These are phyloP conservation scores for Caenorhabditis japonica DNA, from an alignment of 2,888 invertebrate species.

Conservation along the genomic window DNA sequence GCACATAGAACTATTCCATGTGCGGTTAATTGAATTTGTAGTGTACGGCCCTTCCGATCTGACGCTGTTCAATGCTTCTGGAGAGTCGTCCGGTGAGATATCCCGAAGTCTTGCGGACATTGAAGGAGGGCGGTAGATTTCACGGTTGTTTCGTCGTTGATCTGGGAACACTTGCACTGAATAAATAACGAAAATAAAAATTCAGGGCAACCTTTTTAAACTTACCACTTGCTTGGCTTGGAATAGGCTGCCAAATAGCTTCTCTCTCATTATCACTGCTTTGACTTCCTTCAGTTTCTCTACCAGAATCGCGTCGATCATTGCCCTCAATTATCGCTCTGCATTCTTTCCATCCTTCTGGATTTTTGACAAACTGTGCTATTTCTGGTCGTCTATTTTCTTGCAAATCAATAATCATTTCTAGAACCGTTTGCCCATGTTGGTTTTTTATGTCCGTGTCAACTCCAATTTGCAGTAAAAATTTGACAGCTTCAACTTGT, in stretches of 20 bases:
- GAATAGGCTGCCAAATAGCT: slow-evolving; percentile 58
- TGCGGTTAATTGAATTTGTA: slow-evolving; percentile 44
- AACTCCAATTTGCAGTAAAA: slow-evolving; percentile 72
- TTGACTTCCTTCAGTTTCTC: slow-evolving; percentile 47
- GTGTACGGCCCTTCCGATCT: slow-evolving; percentile 33
- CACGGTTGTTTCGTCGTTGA: slow-evolving; percentile 32
- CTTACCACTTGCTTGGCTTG: slow-evolving; percentile 44
- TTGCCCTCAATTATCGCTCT: slow-evolving; percentile 58
- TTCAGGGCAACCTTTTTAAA: background rate
- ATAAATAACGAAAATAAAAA: background rate
- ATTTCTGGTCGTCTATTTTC: slow-evolving; percentile 90
- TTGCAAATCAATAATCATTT: slow-evolving; percentile 89
- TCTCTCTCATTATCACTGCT: slow-evolving; percentile 47
- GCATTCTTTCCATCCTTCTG: slow-evolving; percentile 72
- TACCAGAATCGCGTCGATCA: slow-evolving; percentile 56
- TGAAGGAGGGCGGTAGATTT: slow-evolving; percentile 59
- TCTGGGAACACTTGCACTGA: slow-evolving; percentile 46
- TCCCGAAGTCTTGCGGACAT: slow-evolving; percentile 48
- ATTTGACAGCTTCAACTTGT: slow-evolving; percentile 72
- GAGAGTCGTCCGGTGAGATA: slow-evolving; percentile 37
- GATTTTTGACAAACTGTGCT: slow-evolving; percentile 83
- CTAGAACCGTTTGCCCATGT: slow-evolving; percentile 87
- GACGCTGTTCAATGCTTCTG: slow-evolving; percentile 38
- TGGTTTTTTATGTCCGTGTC: slow-evolving; percentile 83
- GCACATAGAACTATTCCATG: slow-evolving; percentile 59